These are phyloP conservation scores for Alviniconcha marisindica DNA, from an alignment of 1,140 invertebrate species.

Conservation along the genomic window DNA sequence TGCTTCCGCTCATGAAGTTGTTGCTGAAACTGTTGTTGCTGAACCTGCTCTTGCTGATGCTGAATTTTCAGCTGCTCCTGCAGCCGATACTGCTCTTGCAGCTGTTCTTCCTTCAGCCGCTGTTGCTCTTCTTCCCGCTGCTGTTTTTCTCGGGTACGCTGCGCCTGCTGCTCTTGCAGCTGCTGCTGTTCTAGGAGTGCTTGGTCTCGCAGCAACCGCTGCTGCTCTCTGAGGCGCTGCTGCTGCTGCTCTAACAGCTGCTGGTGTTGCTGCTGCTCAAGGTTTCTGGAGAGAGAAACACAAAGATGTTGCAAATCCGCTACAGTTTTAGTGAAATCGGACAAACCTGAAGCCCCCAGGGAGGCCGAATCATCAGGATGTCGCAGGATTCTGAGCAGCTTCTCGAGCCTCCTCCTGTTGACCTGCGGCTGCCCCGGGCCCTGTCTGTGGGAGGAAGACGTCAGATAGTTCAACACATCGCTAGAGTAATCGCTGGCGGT, in stretches of 20 bases:
- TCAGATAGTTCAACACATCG: constrained; percentile 9
- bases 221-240: not conserved
- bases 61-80: not conserved
- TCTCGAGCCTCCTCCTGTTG: constrained; percentile 18
- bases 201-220: constrained; percentile 2
- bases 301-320: constrained; percentile 41
- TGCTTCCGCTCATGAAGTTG: not conserved
- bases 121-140: not conserved
- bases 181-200: not conserved
- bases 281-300: constrained; percentile 44
- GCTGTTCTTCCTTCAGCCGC: too few relatives aligned
- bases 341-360: constrained; percentile 16
- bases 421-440: not conserved
- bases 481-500: not conserved
- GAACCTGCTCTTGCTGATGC: not conserved
- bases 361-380: not conserved
- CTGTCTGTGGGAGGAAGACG: constrained; percentile 1
- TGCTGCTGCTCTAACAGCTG: constrained; percentile 20
- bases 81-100: not conserved
- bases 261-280: constrained; percentile 27
- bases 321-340: constrained; percentile 9
- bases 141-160: not conserved
- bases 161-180: not conserved
- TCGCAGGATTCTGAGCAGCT: not conserved
- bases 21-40: not conserved